Evolutionary conservation across 2,888 invertebrate genomes (phyloP).

Genomic region (Acleris sparsana): DNA sequence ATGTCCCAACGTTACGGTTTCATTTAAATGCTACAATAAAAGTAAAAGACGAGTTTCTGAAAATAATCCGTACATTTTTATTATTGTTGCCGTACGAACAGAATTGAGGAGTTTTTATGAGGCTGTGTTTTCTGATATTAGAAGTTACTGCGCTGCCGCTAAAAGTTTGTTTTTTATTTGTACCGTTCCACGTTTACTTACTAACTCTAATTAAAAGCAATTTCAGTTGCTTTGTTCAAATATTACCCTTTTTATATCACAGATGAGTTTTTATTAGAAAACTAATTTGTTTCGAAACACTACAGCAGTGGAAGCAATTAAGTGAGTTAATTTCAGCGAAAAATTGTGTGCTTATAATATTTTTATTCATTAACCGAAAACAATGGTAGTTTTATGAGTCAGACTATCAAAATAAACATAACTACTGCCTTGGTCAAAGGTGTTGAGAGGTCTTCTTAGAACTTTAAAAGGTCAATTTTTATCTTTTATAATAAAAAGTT

Average conservation of each 20-base stretch:
- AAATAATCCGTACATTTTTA: constrained; percentile 9
- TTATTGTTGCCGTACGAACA: constrained; percentile 19
- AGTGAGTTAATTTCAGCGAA: too few species aligned
- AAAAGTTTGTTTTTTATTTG: constrained; percentile 1
- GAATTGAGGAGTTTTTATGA: constrained; percentile 18
- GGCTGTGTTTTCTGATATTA: constrained; percentile 14
- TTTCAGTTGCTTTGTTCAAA: not conserved
- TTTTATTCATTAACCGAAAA: too few species aligned
- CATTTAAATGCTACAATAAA: not conserved
- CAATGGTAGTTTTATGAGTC: too few species aligned
- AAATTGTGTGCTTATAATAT: too few species aligned
- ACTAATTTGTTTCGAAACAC: too few species aligned
- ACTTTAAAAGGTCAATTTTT: too few species aligned
- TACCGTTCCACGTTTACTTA: constrained; percentile 1
- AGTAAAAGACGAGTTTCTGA: not conserved
- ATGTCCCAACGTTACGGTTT: not conserved
- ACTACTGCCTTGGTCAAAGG: too few species aligned
- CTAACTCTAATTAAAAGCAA: not conserved
- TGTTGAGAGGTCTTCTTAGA: too few species aligned
- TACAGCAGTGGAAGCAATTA: too few species aligned
- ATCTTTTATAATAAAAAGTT: too few species aligned
- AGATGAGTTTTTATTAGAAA: not conserved
- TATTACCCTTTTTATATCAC: not conserved
- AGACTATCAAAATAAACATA: too few species aligned
- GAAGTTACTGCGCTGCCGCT: constrained; percentile 10